Conservation (phyloP, 2,797 vertebrate genomes). For the Varecia variegata region DNA sequence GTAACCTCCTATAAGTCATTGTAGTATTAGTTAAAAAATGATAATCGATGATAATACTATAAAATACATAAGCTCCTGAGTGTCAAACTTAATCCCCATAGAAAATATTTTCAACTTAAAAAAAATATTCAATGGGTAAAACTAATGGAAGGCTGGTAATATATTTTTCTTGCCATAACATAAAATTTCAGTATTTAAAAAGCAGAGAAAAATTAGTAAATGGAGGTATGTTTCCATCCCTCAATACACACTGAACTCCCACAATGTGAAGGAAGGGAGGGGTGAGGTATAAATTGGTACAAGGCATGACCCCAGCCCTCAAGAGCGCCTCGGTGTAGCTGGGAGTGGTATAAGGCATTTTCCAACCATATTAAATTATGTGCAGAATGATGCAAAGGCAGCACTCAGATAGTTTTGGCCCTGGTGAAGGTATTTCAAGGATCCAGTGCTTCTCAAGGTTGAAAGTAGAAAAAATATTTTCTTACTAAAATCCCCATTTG, state of each 20-base stretch:
- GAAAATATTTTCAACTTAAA: conserved; percentile 42
- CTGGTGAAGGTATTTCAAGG: neutral
- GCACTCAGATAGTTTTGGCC: neutral
- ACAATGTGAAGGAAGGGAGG: neutral
- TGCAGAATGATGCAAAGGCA: neutral
- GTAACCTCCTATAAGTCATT: conserved; percentile 50
- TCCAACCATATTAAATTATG: neutral
- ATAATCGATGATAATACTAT: conserved; percentile 28
- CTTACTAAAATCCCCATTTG: neutral
- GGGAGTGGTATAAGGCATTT: neutral
- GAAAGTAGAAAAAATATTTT: neutral
- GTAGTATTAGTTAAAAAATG: conserved; percentile 36
- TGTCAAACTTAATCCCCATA: conserved; percentile 8
- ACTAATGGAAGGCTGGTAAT: neutral
- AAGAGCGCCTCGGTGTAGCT: neutral
- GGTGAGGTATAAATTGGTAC: neutral
- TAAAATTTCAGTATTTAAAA: conserved; percentile 17
- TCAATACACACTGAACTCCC: neutral
- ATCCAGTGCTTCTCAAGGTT: neutral
- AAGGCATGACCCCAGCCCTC: neutral
- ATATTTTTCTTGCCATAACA: neutral
- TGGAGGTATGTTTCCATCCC: neutral
- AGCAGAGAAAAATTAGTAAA: neutral
- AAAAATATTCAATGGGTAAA: conserved; percentile 30
- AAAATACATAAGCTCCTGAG: conserved; percentile 37